These are phyloP conservation scores for Folsomia manolachei DNA, from an alignment of 2,888 invertebrate species.

Conservation along the genomic window DNA sequence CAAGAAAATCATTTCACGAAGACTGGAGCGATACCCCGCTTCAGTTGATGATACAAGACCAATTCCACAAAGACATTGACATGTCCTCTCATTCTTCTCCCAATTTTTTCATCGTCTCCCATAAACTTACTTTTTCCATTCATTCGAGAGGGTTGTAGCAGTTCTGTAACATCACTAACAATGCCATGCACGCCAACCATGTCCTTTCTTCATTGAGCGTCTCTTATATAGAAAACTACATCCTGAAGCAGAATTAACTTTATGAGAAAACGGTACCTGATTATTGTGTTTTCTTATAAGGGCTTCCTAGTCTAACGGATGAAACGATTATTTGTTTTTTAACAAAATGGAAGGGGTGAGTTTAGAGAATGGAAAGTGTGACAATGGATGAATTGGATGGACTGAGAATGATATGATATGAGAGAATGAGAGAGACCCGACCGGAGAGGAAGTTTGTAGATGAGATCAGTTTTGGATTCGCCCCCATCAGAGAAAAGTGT, in stretches of 20 bases:
- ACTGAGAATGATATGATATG: neutral
- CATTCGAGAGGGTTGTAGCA: constrained; percentile 16
- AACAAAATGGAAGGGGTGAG: constrained; percentile 2
- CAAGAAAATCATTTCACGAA: neutral
- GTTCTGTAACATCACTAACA: no score
- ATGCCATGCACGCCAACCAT: no score
- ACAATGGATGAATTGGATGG: neutral
- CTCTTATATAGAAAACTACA: no score
- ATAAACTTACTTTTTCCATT: constrained; percentile 5
- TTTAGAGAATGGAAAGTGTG: constrained; percentile 1
- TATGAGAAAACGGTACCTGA: no score
- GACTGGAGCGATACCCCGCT: neutral
- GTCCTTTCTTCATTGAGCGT: no score
- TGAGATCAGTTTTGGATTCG: neutral
- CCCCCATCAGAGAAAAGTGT: constrained; percentile 6
- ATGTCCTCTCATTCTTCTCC: constrained; percentile 19
- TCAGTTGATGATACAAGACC: constrained; percentile 13
- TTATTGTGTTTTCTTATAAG: neutral
- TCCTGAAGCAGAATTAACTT: no score
- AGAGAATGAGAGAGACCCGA: neutral
- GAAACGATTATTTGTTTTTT: neutral
- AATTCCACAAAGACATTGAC: constrained; percentile 21
- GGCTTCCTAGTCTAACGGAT: neutral
- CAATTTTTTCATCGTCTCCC: constrained; percentile 10
- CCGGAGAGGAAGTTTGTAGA: constrained; percentile 3